Evolutionary conservation across 2,113 vertebrate genomes (phyloP), one percentile per base, ranked within the genome.

Genomic region (Cryptomyrus ogoouensis): DNA sequence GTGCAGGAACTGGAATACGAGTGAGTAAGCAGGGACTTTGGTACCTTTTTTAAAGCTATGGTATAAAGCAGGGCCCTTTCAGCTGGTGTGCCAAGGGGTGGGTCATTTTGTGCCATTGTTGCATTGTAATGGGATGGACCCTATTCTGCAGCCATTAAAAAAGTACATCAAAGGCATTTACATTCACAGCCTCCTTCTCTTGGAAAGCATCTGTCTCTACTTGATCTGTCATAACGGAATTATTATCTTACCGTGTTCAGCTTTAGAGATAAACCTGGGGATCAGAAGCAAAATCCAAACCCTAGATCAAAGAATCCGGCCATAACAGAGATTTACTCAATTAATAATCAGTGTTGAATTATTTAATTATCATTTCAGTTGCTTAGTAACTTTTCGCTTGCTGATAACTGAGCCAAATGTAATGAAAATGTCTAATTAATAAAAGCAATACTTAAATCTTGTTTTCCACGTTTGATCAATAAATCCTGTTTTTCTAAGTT

Each of bases 1-100:
- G 95, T 95, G 95, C 91, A 93, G 94, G 94, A 94, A 95, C 94
- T 94, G 94, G 95, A 94, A 95, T 94, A 95, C 93, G 95, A 95
- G 95, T 96, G 96, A 93, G 91, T 94, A 94, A 94, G 93, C 94
- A 94, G 92, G 94, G 91, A 92, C 53, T 91, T 92, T 94, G 93
- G 92, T 94, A 93, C 94, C 93, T 94, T 95, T 94, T 94, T 95
- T 94, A 95, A 93, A 93, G 91, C 94, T 95, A 91, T 92, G 92
- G 91, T 93, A 93, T 93, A 90, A 92, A 89, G 92, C 86, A 89
- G 89, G 91, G 88, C 89, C 92, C 93, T 95, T 94, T 95, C 94
- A 95, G 94, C 92, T 92, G 91, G 90, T 91, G 93, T 94, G 92
- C 92, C 92, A 92, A 94, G 94, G 91, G 92, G 93, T 93, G 91